Evolutionary conservation across 1,140 invertebrate species (phyloP).

Genomic region (Leptopilina boulardi): DNA sequence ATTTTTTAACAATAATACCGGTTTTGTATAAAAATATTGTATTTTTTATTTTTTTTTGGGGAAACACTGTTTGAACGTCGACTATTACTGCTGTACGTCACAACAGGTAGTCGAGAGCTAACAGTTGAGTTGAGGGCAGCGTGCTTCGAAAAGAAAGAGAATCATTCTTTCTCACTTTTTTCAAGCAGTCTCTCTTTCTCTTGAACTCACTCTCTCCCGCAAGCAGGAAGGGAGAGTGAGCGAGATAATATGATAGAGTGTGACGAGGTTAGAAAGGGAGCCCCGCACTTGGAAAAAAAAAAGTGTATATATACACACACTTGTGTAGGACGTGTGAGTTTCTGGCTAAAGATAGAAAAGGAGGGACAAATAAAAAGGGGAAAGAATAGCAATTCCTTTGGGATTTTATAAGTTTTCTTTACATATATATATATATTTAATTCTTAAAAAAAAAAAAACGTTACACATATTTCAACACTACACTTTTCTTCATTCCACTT

Average conservation of each 20-base stretch:
- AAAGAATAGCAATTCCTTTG: neutral
- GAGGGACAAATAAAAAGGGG: conserved; percentile 22
- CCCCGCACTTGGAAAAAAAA: neutral
- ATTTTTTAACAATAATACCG: too few species aligned
- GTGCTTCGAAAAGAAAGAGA: conserved; percentile 24
- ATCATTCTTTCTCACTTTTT: neutral
- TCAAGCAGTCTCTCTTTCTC: neutral
- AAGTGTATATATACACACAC: too few species aligned
- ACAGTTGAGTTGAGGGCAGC: conserved; percentile 17
- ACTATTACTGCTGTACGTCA: conserved; percentile 1
- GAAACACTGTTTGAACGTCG: neutral
- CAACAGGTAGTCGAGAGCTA: conserved; percentile 21
- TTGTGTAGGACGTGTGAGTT: conserved; percentile 11
- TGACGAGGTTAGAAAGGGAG: neutral
- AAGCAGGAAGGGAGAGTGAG: neutral
- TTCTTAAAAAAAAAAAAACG: neutral
- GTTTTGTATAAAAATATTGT: too few species aligned
- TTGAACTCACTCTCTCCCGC: neutral
- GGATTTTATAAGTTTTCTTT: neutral
- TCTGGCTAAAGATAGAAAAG: conserved; percentile 28
- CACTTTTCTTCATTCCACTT: too few species aligned
- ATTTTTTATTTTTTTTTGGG: too few species aligned
- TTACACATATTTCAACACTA: too few species aligned
- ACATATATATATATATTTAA: neutral
- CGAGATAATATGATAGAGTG: neutral